Conservation (phyloP, 30 jellyfish, hydroid and myxozoan species). For the Turritopsis dohrnii region DNA sequence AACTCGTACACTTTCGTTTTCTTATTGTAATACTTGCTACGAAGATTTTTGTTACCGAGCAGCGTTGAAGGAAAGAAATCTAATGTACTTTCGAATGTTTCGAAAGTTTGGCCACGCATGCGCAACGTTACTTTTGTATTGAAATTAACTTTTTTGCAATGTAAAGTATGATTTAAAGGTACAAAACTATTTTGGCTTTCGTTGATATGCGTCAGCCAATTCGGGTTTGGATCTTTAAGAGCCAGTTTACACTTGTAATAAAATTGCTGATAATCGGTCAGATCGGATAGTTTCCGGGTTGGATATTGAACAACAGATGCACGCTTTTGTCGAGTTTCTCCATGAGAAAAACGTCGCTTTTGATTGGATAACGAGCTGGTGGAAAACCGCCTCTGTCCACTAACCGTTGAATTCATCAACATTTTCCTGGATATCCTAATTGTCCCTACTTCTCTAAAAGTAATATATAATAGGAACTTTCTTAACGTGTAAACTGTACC, state of each 20-base stretch:
- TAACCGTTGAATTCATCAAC: not conserved
- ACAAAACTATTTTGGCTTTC: not conserved
- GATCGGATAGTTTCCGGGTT: not conserved
- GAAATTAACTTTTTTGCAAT: not conserved
- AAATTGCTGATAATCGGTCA: not conserved
- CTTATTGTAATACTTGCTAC: slow-evolving; percentile 48
- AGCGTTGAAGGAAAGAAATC: slow-evolving; percentile 61
- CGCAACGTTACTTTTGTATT: slow-evolving; percentile 10
- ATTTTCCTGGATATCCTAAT: not conserved
- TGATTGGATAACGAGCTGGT: not conserved
- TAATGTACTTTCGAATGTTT: slow-evolving; percentile 66
- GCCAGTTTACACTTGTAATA: not conserved
- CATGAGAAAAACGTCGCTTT: not conserved
- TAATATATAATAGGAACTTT: not conserved
- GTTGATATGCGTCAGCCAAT: not conserved
- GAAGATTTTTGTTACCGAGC: slow-evolving; percentile 48
- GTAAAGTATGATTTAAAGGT: not conserved
- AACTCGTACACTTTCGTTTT: slow-evolving; percentile 28
- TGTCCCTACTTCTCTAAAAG: not conserved
- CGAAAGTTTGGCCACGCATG: slow-evolving; percentile 50
- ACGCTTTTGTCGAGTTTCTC: not conserved
- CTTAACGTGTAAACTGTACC: not conserved
- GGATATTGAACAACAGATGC: not conserved
- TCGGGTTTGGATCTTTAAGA: not conserved
- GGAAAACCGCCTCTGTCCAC: not conserved